Base-by-base conservation (phyloP, 1,140 invertebrate genomes). In the Anoplolepis gracilipes region DNA sequence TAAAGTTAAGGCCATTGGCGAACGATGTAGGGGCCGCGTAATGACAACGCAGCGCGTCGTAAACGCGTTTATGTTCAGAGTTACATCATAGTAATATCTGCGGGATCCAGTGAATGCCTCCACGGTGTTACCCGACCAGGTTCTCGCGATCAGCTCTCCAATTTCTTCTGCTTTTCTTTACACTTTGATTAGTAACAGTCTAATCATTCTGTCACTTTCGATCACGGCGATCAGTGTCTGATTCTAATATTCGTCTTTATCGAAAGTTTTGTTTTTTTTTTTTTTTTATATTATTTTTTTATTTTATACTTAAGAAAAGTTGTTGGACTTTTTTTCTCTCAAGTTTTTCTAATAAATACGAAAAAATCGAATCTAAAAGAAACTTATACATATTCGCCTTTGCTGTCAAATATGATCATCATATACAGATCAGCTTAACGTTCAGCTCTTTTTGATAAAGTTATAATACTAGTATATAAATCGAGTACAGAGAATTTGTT, bases 31-130 rank as follows among this genome's bases (percentile, higher is more conserved):
- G 93, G 90, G 92, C 93, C 91, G 92, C 93, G 93, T 94, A 95
- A 95, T 95, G 94, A 94, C 94, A 94, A 95, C 93, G 94, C 93
- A 94, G 93, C 92, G 92, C 92, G 93, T 95, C 94, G 94, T 95
- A 95, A 95, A 95, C 93, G 91, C 93, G 94, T 95, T 95, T 95
- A 95, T 95, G 94, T 94, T 87, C 94, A 90, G 91, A 94, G 93
- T 94, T 94, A 93, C 93, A 94, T 95, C 94, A 95, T 93, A 93
- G 93, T 94, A 94, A 94, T 94, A 94, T 92, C 93, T 92, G 91
- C 89, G 93, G 93, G 89, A 91, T 87, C 91, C 90, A 90, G 85
- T 88, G 90, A 87, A 92, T 91, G 81, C 90, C 90, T 92, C 90
- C 90, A 91, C 87, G 69, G 70, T 81, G 72, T 90, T 92, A 87